Base-by-base conservation (phyloP, 2,888 invertebrate species). In the Synergus itoensis region DNA sequence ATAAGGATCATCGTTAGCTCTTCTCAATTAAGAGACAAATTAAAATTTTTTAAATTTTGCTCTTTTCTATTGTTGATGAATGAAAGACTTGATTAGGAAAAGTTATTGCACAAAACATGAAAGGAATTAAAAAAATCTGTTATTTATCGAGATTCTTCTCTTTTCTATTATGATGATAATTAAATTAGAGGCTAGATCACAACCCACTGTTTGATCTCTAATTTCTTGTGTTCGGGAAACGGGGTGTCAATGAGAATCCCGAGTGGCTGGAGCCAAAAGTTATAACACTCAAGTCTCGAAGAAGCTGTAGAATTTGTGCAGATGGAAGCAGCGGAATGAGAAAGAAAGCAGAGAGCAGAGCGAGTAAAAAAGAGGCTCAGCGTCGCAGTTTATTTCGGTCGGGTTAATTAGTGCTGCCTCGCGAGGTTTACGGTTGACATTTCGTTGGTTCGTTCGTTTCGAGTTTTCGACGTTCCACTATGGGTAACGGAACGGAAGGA, bases 401-500 rank as follows among this genome's bases (percentile, higher is more conserved):
- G 91, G 90, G 91, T 91, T 92, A 92, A 92, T 92, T 92, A 92
- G 91, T 90, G 92, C 90, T 91, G 91, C 89, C 90, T 91, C 91
- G 91, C 90, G 91, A 92, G 91, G 91, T 91, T 92, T 91, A 92
- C 91, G 90, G 91, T 91, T 92, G 92, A 91, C 92, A 91, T 91
- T 92, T 92, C 90, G 91, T 90, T 89, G 91, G 88, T 90, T 48
- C 69, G 48, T 48, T 48, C 69, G 48, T 87, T 87, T 89, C 84
- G 83, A 28, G 28, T 28, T 81, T 84, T 82, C 82, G 69, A 79
- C 83, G 82, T 86, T 85, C 85, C 84, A 84, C 87, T 86, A 84
- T 79, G 75, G 81, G 80, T 41, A 63, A 73, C 64, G 53, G 65
- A 76, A 64, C 62, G 77, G 41, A 43, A 78, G 64, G 62, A 77